Evolutionary conservation across 2,888 invertebrate species (phyloP), one percentile per base, ranked within the genome.

Genomic region (Stenodera caucasica): DNA sequence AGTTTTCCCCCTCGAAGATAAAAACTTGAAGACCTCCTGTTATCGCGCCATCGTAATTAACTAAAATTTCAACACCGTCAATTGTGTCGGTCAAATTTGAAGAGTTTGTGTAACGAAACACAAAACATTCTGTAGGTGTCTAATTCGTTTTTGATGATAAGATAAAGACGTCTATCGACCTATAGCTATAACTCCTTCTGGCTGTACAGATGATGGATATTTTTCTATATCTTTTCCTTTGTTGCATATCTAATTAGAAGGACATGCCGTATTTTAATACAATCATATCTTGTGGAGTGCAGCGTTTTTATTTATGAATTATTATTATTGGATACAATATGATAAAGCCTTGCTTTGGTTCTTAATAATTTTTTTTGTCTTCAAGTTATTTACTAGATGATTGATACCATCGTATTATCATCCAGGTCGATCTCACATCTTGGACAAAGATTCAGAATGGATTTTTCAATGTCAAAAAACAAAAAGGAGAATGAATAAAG

Each of bases 51-150:
- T 21, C n/a, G n/a, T 23, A 45, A 45, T 45, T 45, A 45, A 45
- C 45, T n/a, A 23, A 40, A 45, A 45, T 45, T 45, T 23, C 45
- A 45, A 45, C 45, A 23, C 45, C n/a, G n/a, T 45, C 9, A 23
- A 45, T 45, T 45, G 45, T 45, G 45, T 12, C 45, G 45, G 45
- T 12, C 45, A n/a, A 23, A 12, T 12, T 45, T 21, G 23, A 45
- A 40, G 21, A 21, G 23, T 45, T n/a, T 23, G 45, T 45, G 23
- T 45, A 45, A 45, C 21, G n/a, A 23, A 45, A 45, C 4, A 45
- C 12, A 45, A 40, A 45, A 45, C 45, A 45, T 23, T 23, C 45
- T 45, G 21, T 45, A 45, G 45, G 45, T 45, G 45, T 45, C 23
- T 45, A 45, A 45, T 45, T 45, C 23, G n/a, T 23, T 45, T 23